Evolutionary conservation across 1,140 invertebrate species (phyloP), one percentile per base, ranked within the genome.

Genomic region (Agrypnia vestita): DNA sequence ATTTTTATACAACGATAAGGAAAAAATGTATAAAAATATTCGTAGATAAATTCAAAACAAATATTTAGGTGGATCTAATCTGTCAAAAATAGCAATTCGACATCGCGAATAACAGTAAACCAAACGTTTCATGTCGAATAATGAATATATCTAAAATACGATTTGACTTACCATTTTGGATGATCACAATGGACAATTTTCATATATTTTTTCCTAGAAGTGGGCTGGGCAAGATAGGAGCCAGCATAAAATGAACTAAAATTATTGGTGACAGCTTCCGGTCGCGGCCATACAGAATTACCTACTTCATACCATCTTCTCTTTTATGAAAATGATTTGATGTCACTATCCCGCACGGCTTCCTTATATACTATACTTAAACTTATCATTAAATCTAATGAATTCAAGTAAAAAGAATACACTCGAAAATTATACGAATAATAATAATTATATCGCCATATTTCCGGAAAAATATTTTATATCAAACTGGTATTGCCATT

Each of bases 191-290:
- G 77, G 55, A 61, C 13, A 49, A 49, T 49, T 71, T 79, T 43
- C 15, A 19, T 21, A 73, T 73, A 71, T 56, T 44, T 78, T 56
- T 73, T 64, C 67, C 55, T 79, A 73, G 46, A 79, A 79, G 46
- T 73, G 77, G 77, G 77, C 77, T 73, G 77, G 77, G 77, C 77
- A 73, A 79, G 77, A 77, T 77, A 77, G 51, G 67, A 77, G 46
- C 25, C 67, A 72, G 55, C 69, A 47, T 73, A 62, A 62, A 79
- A 73, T 62, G 67, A 67, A 73, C 77, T 73, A 61, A 73, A 79
- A 56, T 73, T 73, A 62, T 73, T 79, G 77, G 77, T 79, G 77
- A 79, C 77, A 79, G 77, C 77, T 79, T 79, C 77, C 77, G 77
- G 77, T 79, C 64, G 49, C 43, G 67, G 69, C 67, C 67, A 62